A percentile compares a stretch with the other conserved stretches of the same genome.
phyloP scores from a whole-genome alignment of 23 tunicate species.

The Oikopleura dioica region DNA sequence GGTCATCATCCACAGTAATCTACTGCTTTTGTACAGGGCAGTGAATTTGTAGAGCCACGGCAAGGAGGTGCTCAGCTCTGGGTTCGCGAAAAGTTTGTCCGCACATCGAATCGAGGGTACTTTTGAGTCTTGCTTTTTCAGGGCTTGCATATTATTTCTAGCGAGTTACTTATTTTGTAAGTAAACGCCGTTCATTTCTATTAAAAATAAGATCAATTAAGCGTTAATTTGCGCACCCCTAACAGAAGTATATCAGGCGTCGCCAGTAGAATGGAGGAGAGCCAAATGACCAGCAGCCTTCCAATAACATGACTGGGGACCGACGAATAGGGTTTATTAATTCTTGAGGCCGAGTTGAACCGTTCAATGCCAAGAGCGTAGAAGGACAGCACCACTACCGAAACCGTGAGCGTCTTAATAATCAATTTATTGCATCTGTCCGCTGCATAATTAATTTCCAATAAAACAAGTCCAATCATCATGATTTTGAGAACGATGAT shows the following conservation, averaged over 20 bases:
- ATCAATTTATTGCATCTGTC: too few relatives aligned
- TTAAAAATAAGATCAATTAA: too few relatives aligned
- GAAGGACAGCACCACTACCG: background rate
- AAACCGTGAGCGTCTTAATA: too few relatives aligned
- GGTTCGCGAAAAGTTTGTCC: background rate
- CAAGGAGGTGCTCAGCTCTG: background rate
- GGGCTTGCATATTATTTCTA: too few relatives aligned
- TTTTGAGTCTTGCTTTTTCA: too few relatives aligned
- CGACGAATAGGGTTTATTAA: background rate
- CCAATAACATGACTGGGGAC: constrained; percentile 1
- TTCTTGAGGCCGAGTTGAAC: background rate
- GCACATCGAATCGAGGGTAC: background rate
- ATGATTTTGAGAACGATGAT: too few relatives aligned
- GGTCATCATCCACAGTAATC: constrained; percentile 7
- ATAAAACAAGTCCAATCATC: too few relatives aligned
- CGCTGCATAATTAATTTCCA: too few relatives aligned
- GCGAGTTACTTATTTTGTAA: too few relatives aligned
- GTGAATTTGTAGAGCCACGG: background rate
- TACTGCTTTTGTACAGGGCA: background rate
- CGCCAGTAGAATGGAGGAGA: background rate
- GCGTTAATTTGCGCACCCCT: too few relatives aligned
- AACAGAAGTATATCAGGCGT: background rate
- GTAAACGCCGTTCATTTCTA: too few relatives aligned
- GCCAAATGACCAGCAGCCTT: background rate
- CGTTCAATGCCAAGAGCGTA: constrained; percentile 9